A percentile compares a stretch with the other conserved stretches of the same genome.
phyloP scores from a whole-genome alignment of 1,140 invertebrate genomes.

The Pectinophora gossypiella region DNA sequence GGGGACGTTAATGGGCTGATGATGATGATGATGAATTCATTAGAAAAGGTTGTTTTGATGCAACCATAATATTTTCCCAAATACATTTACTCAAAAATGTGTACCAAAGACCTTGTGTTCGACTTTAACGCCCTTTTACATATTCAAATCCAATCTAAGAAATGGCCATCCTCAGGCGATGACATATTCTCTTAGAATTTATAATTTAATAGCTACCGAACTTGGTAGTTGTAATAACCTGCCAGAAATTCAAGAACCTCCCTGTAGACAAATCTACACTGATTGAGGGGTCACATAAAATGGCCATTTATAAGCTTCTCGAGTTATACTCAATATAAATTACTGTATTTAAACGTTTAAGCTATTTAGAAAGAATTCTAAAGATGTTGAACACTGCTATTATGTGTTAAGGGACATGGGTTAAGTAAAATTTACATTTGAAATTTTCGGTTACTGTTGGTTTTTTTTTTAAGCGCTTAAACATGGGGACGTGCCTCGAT shows the following conservation, averaged over 20 bases:
- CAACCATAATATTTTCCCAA: no score
- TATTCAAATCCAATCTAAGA: constrained; percentile 41
- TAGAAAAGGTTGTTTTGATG: no score
- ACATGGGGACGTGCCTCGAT: no score
- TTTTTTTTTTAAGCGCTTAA: no score
- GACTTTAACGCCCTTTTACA: constrained; percentile 13
- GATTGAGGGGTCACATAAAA: neutral
- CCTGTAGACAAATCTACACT: neutral
- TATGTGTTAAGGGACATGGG: constrained; percentile 27
- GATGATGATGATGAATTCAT: no score
- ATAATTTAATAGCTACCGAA: constrained; percentile 41
- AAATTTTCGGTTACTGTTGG: constrained; percentile 12
- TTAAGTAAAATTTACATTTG: constrained; percentile 19
- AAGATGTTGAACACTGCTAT: constrained; percentile 18
- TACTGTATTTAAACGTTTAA: constrained; percentile 36
- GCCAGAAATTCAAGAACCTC: constrained; percentile 12
- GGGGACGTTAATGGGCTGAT: no score
- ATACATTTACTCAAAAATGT: no score
- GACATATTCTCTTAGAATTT: constrained; percentile 38
- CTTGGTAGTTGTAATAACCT: constrained; percentile 15
- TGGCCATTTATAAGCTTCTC: constrained; percentile 17
- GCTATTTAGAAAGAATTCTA: constrained; percentile 35
- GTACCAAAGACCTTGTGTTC: constrained; percentile 11
- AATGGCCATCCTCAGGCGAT: constrained; percentile 34
- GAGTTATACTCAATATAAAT: constrained; percentile 29